Conservation (phyloP, 2,797 vertebrate species). For the Tragelaphus eurycerus region DNA sequence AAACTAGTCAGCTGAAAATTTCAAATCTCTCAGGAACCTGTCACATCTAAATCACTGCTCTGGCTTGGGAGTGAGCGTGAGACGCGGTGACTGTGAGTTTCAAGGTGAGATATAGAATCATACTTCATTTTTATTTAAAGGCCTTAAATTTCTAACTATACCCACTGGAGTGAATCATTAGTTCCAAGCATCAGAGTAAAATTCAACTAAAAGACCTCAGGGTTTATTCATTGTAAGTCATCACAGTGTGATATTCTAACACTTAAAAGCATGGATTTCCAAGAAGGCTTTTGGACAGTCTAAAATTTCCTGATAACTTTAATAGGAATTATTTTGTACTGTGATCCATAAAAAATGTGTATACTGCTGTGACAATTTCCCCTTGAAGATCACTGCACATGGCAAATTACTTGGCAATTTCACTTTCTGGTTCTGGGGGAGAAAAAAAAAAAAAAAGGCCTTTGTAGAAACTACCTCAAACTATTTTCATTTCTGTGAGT, state of each 20-base stretch:
- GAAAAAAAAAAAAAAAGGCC: not conserved
- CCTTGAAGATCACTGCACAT: not conserved
- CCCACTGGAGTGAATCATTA: not conserved
- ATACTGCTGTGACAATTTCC: not conserved
- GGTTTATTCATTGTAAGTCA: not conserved
- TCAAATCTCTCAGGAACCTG: not conserved
- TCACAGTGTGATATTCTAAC: not conserved
- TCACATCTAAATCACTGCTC: not conserved
- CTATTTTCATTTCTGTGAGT: not conserved
- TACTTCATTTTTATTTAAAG: not conserved
- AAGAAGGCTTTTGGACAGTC: not conserved
- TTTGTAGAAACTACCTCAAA: not conserved
- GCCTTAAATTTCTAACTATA: not conserved
- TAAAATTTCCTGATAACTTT: not conserved
- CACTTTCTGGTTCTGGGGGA: not conserved
- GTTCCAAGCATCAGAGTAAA: not conserved
- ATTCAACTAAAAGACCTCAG: not conserved
- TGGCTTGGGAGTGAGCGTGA: not conserved
- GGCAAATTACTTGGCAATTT: not conserved
- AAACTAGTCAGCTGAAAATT: not conserved
- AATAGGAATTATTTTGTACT: conserved; percentile 9
- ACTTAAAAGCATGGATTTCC: not conserved
- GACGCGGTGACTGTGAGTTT: not conserved
- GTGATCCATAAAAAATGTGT: not conserved
- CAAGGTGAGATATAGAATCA: not conserved